Percentiles rank a stretch among this genome's conserved stretches.
Evolutionary conservation across 2,113 vertebrate species (phyloP).

Genomic region (Xenopus borealis): DNA sequence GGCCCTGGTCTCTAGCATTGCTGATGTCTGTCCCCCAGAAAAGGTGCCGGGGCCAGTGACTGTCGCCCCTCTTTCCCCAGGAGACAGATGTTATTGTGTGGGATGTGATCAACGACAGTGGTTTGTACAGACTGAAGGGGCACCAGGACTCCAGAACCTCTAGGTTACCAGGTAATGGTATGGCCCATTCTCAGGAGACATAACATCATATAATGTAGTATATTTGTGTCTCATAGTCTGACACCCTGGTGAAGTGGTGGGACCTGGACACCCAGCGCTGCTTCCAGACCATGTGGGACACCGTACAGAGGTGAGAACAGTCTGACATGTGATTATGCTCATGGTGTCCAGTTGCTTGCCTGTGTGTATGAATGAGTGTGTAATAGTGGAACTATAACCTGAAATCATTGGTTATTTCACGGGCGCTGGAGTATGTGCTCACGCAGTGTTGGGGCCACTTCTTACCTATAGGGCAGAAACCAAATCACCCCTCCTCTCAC

Average conservation of each 20-base stretch:
- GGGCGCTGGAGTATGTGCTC: no score
- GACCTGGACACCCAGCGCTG: slow-evolving; percentile 95
- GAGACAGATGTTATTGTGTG: slow-evolving; percentile 94
- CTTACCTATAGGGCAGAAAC: no score
- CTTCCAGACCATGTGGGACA: slow-evolving; percentile 95
- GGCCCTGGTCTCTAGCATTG: no score
- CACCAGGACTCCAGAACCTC: slow-evolving; percentile 90
- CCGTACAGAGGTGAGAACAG: slow-evolving; percentile 78
- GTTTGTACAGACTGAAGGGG: slow-evolving; percentile 86
- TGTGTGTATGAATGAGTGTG: no score
- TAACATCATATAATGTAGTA: background rate
- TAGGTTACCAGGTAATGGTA: slow-evolving; percentile 81
- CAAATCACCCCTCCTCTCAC: slow-evolving; percentile 1
- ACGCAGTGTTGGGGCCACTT: no score
- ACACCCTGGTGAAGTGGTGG: slow-evolving; percentile 96
- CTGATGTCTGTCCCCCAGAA: no score
- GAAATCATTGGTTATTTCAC: no score
- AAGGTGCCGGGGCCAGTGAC: no score
- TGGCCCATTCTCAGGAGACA: background rate
- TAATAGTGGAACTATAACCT: no score
- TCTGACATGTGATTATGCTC: no score
- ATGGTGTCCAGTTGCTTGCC: no score
- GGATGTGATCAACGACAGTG: slow-evolving; percentile 95
- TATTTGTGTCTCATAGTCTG: slow-evolving; percentile 49
- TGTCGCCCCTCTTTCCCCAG: slow-evolving; percentile 54